Percentiles rank a stretch among this genome's conserved stretches.
phyloP scores from a whole-genome alignment of 1,140 invertebrate species.

The Chrysomallon squamiferum region DNA sequence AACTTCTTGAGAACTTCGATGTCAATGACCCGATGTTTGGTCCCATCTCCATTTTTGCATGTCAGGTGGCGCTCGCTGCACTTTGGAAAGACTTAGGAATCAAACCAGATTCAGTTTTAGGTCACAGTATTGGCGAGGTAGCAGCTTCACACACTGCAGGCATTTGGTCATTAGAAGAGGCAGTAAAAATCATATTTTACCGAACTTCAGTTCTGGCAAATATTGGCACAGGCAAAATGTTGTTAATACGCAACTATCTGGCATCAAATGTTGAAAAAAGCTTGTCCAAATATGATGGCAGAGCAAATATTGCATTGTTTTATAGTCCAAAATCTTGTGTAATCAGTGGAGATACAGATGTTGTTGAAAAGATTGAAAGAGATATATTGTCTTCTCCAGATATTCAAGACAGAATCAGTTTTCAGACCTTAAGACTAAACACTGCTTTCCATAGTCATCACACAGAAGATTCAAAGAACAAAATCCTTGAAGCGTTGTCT shows the following conservation, averaged over 20 bases:
- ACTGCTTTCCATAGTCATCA: conserved; percentile 30
- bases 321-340: conserved; percentile 20
- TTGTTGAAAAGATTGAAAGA: neutral
- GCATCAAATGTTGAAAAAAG: conserved; percentile 5
- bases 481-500: conserved; percentile 1
- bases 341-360: conserved; percentile 18
- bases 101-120: conserved; percentile 34
- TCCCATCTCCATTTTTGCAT: conserved; percentile 45
- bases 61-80: conserved; percentile 36
- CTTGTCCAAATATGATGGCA: neutral
- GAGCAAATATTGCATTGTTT: conserved; percentile 16
- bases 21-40: conserved; percentile 30
- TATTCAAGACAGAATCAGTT: neutral
- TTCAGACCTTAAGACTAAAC: conserved; percentile 12
- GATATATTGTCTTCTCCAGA: neutral
- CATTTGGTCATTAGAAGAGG: conserved; percentile 26
- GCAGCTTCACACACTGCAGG: conserved; percentile 41
- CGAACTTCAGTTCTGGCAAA: conserved; percentile 27
- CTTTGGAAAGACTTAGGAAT: conserved; percentile 40
- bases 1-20: conserved; percentile 16
- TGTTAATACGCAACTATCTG: conserved; percentile 26
- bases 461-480: conserved; percentile 2
- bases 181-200: conserved; percentile 27
- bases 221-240: conserved; percentile 37
- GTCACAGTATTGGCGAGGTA: conserved; percentile 51